Evolutionary conservation across 2,113 vertebrate species (phyloP), one percentile per base, ranked within the genome.

Genomic region (Equus przewalskii): DNA sequence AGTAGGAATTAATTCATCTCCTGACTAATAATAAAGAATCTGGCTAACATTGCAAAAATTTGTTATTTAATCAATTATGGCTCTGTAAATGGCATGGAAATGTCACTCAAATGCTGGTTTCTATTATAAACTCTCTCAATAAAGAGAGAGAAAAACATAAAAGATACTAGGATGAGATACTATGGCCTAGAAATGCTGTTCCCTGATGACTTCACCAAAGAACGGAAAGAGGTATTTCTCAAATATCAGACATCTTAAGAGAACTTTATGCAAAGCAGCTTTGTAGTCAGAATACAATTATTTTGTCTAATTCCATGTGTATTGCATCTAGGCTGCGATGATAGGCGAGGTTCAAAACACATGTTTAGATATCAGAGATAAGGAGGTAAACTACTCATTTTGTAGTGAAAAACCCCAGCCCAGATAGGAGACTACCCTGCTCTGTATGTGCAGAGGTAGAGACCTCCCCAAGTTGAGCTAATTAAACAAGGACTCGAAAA

Each of bases 31-130:
- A 49, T 49, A 80, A 14, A 94, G 54, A 95, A 64, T 83, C 58
- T 89, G 41, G 11, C 69, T 33, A 91, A 95, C 21, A 51, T 56
- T 80, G n/a, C 94, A 96, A 83, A 93, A 75, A 26, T 41, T 9
- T 89, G 64, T 58, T 70, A 89, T 84, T 89, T 88, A 73, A 94
- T 75, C 58, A 89, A 80, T 85, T 79, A 75, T 7, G 13, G n/a
- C 41, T 94, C 62, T 88, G 26, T 84, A 93, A 95, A 51, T 46
- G 33, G 13, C 76, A 83, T 5, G n/a, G 49, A 91, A 88, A 88
- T 75, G 33, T 93, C 5, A 1, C 26, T 96, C 56, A 56, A 24
- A 89, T 80, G 21, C 19, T 86, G 36, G n/a, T 84, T 96, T 80
- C 86, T 46, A 33, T 80, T 67, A 88, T 12, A 95, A 65, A 46